A percentile compares a stretch with the other conserved stretches of the same genome.
These are phyloP conservation scores for Diploptera punctata DNA, from an alignment of 2,888 invertebrate species.

Conservation along the genomic window DNA sequence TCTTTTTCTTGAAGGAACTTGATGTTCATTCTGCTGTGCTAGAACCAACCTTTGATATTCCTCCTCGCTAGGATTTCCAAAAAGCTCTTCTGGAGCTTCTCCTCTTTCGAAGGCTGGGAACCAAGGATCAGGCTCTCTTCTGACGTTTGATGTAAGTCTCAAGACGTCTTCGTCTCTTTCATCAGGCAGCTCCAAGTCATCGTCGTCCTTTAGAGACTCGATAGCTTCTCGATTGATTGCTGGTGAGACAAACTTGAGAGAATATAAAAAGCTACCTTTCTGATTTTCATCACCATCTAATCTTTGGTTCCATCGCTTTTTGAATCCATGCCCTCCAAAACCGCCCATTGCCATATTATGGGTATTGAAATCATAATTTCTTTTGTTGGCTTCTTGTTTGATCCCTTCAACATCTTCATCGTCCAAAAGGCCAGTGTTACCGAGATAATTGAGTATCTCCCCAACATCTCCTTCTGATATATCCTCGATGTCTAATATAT, in stretches of 20 bases:
- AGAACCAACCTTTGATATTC: slow-evolving; percentile 15
- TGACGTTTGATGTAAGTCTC: not conserved
- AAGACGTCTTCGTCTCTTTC: slow-evolving; percentile 39
- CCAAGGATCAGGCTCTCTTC: slow-evolving; percentile 8
- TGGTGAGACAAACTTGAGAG: slow-evolving; percentile 40
- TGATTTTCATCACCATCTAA: slow-evolving; percentile 34
- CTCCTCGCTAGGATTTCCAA: not conserved
- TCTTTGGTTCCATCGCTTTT: slow-evolving; percentile 39
- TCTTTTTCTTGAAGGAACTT: not conserved
- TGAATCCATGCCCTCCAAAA: slow-evolving; percentile 16
- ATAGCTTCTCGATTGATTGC: slow-evolving; percentile 39
- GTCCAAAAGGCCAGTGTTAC: slow-evolving; percentile 1
- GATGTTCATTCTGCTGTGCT: slow-evolving; percentile 4
- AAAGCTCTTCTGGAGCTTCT: slow-evolving; percentile 12
- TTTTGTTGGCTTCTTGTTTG: slow-evolving; percentile 15
- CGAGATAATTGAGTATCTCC: slow-evolving; percentile 46
- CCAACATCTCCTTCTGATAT: slow-evolving; percentile 46
- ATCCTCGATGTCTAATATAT: slow-evolving; percentile 44
- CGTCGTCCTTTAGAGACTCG: slow-evolving; percentile 37
- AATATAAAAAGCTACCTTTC: slow-evolving; percentile 38
- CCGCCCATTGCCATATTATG: slow-evolving; percentile 40
- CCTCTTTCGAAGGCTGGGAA: not conserved
- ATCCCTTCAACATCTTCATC: slow-evolving; percentile 14
- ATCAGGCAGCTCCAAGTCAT: slow-evolving; percentile 31
- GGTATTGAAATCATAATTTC: slow-evolving; percentile 45